phyloP scores from a whole-genome alignment of 2,888 invertebrate species.

The Julus scanicus region DNA sequence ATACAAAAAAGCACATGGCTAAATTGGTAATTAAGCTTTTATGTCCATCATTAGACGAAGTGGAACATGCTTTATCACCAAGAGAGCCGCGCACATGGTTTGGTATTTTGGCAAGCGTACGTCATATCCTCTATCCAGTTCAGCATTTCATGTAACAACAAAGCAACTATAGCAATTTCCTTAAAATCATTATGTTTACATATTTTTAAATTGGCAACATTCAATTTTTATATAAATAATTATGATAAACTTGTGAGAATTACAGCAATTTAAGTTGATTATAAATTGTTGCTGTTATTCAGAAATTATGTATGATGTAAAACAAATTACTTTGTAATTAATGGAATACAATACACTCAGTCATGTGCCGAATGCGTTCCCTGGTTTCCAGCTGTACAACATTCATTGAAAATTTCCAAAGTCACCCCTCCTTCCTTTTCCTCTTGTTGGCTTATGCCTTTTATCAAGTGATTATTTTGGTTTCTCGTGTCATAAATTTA shows the following conservation, averaged over 20 bases:
- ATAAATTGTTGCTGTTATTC: background rate
- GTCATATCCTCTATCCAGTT: background rate
- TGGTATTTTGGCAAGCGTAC: background rate
- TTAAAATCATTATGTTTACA: background rate
- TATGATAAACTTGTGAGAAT: background rate
- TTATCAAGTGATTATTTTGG: constrained; percentile 42
- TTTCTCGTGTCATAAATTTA: constrained; percentile 42
- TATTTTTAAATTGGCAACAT: background rate
- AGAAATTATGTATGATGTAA: background rate
- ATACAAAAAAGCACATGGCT: constrained; percentile 13
- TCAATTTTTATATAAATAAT: background rate
- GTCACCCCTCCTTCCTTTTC: background rate
- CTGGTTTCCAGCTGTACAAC: background rate
- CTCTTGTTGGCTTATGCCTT: constrained; percentile 24
- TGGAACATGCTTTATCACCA: constrained; percentile 50
- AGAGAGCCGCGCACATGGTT: background rate
- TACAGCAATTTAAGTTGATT: background rate
- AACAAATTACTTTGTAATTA: background rate
- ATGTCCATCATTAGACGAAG: constrained; percentile 46
- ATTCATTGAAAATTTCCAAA: background rate
- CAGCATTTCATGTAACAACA: background rate
- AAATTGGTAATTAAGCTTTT: constrained; percentile 46
- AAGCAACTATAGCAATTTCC: constrained; percentile 14
- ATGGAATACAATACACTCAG: background rate
- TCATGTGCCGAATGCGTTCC: background rate